Evolutionary conservation across 2,888 invertebrate species (phyloP), one percentile per base, ranked within the genome.

Genomic region (Tenthredo amoena): DNA sequence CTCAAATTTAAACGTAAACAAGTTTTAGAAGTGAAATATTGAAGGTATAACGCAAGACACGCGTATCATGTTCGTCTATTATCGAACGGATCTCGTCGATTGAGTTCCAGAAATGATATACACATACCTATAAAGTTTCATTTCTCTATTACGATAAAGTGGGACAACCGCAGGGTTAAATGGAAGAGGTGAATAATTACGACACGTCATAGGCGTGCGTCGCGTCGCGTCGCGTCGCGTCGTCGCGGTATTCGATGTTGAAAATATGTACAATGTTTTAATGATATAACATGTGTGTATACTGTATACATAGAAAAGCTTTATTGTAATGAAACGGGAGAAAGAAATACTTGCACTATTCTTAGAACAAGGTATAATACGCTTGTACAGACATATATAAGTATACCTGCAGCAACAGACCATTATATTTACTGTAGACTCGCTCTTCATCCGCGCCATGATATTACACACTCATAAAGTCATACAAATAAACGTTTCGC

Each of bases 161-260:
- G 47, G 47, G 43, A 31, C 76, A 76, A 76, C 74, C 26, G 47
- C 76, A 26, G 43, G 43, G 76, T 76, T 76, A 76, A 76, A 76
- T n/a, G 47, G 47, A 76, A 76, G 76, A 76, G 43, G 21, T 76
- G 76, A 76, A 76, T 76, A 76, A 37, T 76, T 47, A 76, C 76
- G 47, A 34, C 47, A 76, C 47, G 43, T 76, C 43, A 76, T 21
- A 76, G 47, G n/a, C 26, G 21, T 43, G 15, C 10, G 21, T 18
- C 43, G 21, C 43, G 21, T 71, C 18, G 68, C 68, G 15, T 68
- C 21, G 55, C 18, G 55, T 58, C 21, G 21, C n/a, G 58, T 62
- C 21, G 47, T 62, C 26, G 21, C 21, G 21, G 62, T 62, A 62
- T 62, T 26, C 21, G 62, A 62, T 62, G 12, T 26, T 12, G 10